phyloP scores from a whole-genome alignment of 92 coral and sea anemone species.

The Heliopora coerulea region DNA sequence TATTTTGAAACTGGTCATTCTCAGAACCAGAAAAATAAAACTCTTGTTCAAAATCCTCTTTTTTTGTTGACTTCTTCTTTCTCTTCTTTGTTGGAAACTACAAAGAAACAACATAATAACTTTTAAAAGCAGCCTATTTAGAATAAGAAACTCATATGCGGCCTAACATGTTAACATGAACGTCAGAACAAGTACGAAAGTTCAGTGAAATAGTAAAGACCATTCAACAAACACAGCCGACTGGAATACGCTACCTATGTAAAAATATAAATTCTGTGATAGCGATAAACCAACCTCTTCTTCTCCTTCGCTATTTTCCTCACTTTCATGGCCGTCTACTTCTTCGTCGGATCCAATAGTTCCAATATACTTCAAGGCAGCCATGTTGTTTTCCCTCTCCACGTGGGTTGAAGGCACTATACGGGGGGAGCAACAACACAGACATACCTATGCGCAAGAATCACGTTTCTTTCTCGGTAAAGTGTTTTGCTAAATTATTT shows the following conservation, averaged over 20 bases:
- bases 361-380: slow-evolving; percentile 86
- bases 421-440: too few species aligned
- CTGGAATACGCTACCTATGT: background rate
- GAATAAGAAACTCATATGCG: background rate
- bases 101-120: background rate
- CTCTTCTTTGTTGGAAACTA: slow-evolving; percentile 50
- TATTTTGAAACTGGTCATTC: slow-evolving; percentile 36
- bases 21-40: slow-evolving; percentile 76
- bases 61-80: slow-evolving; percentile 54
- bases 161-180: background rate
- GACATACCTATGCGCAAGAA: too few species aligned
- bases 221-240: too few species aligned
- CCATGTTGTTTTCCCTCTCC: slow-evolving; percentile 74
- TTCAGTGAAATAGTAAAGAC: background rate
- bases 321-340: slow-evolving; percentile 71
- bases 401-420: too few species aligned
- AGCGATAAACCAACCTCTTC: slow-evolving; percentile 45
- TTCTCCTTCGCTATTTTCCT: slow-evolving; percentile 80
- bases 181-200: too few species aligned
- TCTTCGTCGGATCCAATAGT: slow-evolving; percentile 97
- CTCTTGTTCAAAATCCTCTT: slow-evolving; percentile 64
- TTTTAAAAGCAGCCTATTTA: background rate
- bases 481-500: too few species aligned
- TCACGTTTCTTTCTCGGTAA: too few species aligned
- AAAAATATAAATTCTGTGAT: background rate